Conservation (phyloP, 2,888 invertebrate genomes). For the Melipona bicolor region DNA sequence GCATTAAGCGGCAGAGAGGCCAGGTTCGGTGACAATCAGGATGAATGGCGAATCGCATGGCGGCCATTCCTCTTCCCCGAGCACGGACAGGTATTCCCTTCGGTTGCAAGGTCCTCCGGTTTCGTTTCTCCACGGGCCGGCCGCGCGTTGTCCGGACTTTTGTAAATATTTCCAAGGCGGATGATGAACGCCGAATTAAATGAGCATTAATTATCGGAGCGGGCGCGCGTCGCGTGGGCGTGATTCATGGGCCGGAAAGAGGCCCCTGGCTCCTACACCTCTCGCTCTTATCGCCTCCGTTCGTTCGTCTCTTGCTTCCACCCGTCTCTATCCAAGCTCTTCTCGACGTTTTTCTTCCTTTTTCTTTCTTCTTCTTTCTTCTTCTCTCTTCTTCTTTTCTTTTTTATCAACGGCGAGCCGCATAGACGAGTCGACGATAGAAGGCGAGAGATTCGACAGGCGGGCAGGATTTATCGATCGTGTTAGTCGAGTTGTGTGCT, state of each 20-base stretch:
- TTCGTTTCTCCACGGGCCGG: constrained; percentile 51
- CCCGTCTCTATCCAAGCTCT: neutral
- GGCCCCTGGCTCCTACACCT: constrained; percentile 61
- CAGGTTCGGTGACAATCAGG: constrained; percentile 77
- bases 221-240: constrained; percentile 81
- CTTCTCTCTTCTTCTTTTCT: neutral
- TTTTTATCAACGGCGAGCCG: constrained; percentile 25
- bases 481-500: neutral
- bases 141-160: constrained; percentile 73
- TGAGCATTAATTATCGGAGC: constrained; percentile 82
- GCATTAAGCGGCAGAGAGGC: constrained; percentile 63
- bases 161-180: constrained; percentile 79
- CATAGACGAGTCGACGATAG: constrained; percentile 26
- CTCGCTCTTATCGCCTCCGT: constrained; percentile 41
- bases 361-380: neutral
- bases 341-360: neutral
- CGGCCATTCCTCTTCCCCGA: constrained; percentile 72
- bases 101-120: constrained; percentile 60
- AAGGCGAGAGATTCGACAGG: constrained; percentile 23
- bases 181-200: constrained; percentile 83
- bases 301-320: constrained; percentile 14
- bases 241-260: constrained; percentile 80
- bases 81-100: constrained; percentile 66
- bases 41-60: constrained; percentile 75
- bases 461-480: constrained; percentile 36